These are phyloP conservation scores for Plecotus auritus DNA, from an alignment of 2,113 vertebrate genomes.

Conservation along the genomic window DNA sequence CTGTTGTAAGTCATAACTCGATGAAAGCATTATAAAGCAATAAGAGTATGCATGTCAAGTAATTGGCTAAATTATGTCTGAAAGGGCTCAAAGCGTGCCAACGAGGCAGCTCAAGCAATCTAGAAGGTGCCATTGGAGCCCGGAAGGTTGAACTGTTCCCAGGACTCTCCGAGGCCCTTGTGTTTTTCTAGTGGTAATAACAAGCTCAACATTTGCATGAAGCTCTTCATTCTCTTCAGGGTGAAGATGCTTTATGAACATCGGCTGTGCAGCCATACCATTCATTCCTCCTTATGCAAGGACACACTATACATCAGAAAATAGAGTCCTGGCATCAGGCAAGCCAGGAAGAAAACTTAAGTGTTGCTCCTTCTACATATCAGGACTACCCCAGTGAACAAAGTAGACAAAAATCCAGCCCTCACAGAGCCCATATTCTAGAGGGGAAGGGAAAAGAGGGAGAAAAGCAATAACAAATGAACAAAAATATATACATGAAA, in stretches of 20 bases:
- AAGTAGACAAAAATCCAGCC: neutral
- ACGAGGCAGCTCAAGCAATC: neutral
- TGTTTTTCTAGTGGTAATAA: neutral
- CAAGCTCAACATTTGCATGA: neutral
- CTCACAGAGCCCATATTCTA: neutral
- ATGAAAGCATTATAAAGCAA: conserved; percentile 55
- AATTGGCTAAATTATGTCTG: conserved; percentile 23
- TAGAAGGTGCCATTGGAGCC: neutral
- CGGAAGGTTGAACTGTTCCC: neutral
- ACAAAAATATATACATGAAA: neutral
- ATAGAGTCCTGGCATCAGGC: neutral
- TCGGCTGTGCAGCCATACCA: neutral
- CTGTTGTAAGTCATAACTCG: conserved; percentile 37
- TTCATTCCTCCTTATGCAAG: neutral
- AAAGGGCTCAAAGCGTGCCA: neutral
- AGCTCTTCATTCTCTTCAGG: neutral
- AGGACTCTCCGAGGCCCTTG: neutral
- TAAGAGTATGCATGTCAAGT: conserved; percentile 46
- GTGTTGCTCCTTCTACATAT: neutral
- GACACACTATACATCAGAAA: neutral
- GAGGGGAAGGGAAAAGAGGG: neutral
- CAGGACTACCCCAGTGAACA: neutral
- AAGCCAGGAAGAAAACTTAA: neutral
- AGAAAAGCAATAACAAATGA: neutral
- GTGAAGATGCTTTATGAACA: neutral